Conservation (phyloP, 2,888 invertebrate species). For the Drosophila testacea region DNA sequence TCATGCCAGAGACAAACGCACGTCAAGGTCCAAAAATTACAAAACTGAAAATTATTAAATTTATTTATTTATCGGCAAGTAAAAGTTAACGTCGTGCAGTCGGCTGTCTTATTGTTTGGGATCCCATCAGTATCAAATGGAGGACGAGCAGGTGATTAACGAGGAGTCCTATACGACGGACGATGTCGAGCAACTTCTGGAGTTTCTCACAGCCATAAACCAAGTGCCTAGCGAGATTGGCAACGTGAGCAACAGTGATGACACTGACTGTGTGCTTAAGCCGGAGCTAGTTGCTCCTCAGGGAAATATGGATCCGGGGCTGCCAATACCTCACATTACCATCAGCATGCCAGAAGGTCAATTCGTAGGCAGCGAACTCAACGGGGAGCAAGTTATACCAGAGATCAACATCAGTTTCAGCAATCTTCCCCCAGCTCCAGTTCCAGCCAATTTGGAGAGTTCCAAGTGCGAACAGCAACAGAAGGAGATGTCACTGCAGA, state of each 20-base stretch:
- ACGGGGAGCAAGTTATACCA: not conserved
- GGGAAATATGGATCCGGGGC: not conserved
- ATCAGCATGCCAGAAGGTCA: not conserved
- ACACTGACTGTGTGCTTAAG: not conserved
- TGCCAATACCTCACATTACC: slow-evolving; percentile 2
- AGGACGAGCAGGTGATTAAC: not conserved
- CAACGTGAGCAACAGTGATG: not conserved
- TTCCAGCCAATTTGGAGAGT: not conserved
- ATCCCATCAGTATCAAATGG: not conserved
- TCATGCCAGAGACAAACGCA: slow-evolving; percentile 16
- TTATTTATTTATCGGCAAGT: not conserved
- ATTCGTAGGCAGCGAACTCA: not conserved
- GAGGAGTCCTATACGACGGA: not conserved
- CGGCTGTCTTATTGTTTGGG: not conserved
- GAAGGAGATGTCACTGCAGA: not conserved
- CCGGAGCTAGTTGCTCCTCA: not conserved
- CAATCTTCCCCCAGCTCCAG: not conserved
- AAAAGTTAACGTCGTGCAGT: not conserved
- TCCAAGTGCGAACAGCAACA: not conserved
- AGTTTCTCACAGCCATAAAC: slow-evolving; percentile 27
- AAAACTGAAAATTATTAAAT: not conserved
- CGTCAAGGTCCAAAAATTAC: slow-evolving; percentile 10
- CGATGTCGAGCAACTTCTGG: slow-evolving; percentile 23
- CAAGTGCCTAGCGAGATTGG: slow-evolving; percentile 3
- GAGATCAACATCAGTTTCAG: slow-evolving; percentile 16